Conservation (phyloP, 2,113 vertebrate species). For the Spea multiplicata region DNA sequence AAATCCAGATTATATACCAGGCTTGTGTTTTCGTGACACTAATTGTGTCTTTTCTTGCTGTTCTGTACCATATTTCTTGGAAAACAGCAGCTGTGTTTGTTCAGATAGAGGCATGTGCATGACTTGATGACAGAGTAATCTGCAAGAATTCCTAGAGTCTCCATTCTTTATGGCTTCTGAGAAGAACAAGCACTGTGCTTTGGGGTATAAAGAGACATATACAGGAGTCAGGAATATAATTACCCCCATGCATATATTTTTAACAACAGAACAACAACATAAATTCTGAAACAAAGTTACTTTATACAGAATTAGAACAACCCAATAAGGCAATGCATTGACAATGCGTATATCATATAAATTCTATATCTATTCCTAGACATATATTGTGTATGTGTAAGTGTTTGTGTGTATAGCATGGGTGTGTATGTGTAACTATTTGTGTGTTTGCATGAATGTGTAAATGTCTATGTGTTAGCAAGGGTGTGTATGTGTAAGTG, state of each 20-base stretch:
- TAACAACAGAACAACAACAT: too few relatives aligned
- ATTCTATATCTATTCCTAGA: too few relatives aligned
- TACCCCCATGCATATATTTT: not conserved
- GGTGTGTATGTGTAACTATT: too few relatives aligned
- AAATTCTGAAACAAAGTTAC: too few relatives aligned
- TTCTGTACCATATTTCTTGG: slow-evolving; percentile 71
- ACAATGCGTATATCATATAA: too few relatives aligned
- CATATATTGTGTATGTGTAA: too few relatives aligned
- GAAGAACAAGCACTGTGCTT: slow-evolving; percentile 54
- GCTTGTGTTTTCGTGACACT: slow-evolving; percentile 58
- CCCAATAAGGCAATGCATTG: too few relatives aligned
- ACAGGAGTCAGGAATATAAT: slow-evolving; percentile 40
- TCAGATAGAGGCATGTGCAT: slow-evolving; percentile 64
- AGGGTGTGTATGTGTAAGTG: too few relatives aligned
- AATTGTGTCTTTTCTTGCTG: slow-evolving; percentile 65
- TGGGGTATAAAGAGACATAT: slow-evolving; percentile 54
- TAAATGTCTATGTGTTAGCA: too few relatives aligned
- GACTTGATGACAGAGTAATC: slow-evolving; percentile 73
- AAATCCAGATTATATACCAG: not conserved
- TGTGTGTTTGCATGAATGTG: too few relatives aligned
- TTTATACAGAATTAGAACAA: too few relatives aligned
- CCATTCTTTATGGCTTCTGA: slow-evolving; percentile 58
- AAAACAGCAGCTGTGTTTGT: slow-evolving; percentile 81
- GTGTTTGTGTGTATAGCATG: too few relatives aligned
- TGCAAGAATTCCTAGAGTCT: slow-evolving; percentile 66